Percentiles rank a stretch among this genome's conserved stretches.
Evolutionary conservation across 2,113 vertebrate species (phyloP).

Genomic region (Motacilla alba): DNA sequence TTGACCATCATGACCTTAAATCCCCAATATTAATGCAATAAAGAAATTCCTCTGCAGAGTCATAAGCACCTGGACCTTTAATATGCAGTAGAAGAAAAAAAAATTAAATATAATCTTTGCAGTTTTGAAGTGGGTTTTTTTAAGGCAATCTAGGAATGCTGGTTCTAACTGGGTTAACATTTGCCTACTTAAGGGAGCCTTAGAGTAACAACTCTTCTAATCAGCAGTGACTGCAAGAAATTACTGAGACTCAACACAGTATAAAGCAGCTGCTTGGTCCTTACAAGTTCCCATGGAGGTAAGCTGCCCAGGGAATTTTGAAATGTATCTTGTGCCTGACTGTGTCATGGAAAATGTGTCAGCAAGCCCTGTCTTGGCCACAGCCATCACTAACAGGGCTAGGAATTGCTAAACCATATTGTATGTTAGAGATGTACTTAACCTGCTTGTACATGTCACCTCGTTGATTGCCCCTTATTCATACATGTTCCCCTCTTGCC

Average conservation of each 20-base stretch:
- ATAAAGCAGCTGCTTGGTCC: background rate
- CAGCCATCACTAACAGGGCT: background rate
- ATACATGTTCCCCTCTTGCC: background rate
- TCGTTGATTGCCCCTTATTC: background rate
- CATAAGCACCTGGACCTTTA: background rate
- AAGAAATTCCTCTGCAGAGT: background rate
- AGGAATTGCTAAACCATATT: background rate
- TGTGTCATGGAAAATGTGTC: background rate
- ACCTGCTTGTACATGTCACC: background rate
- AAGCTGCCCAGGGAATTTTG: background rate
- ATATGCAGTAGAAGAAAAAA: background rate
- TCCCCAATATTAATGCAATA: background rate
- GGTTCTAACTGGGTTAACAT: background rate
- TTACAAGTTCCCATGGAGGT: background rate
- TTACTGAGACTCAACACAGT: background rate
- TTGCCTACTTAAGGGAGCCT: background rate
- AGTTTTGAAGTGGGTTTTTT: background rate
- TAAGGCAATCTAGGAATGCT: background rate
- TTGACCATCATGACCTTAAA: background rate
- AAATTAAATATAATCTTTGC: background rate
- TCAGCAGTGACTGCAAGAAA: background rate
- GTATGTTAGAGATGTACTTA: background rate
- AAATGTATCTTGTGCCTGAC: background rate
- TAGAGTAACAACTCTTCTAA: background rate
- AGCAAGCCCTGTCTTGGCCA: background rate